phyloP scores from a whole-genome alignment of 2,797 vertebrate genomes.

The Intellagama lesueurii region DNA sequence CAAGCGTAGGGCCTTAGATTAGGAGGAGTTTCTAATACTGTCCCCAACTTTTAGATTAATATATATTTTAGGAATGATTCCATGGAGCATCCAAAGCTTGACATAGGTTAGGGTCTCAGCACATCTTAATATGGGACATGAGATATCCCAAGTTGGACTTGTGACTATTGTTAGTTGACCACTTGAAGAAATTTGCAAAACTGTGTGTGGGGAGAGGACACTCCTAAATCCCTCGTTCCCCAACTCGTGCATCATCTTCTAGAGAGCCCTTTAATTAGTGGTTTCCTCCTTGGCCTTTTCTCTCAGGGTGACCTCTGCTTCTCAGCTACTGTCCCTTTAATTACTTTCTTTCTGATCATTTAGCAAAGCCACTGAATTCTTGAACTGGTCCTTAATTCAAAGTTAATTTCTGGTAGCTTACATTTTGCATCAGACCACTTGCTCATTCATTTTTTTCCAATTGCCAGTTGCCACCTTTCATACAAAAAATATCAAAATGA shows the following conservation, averaged over 20 bases:
- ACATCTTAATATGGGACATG: too few relatives aligned
- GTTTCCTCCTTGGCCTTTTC: neutral
- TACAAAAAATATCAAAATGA: neutral
- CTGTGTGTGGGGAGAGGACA: too few relatives aligned
- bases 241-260: neutral
- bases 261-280: neutral
- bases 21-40: too few relatives aligned
- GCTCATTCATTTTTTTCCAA: neutral
- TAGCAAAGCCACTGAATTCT: neutral
- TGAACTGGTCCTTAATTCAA: neutral
- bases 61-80: neutral
- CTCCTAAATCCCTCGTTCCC: too few relatives aligned
- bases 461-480: neutral
- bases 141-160: neutral
- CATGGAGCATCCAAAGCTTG: too few relatives aligned
- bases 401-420: neutral
- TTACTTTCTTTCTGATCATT: conserved; percentile 2
- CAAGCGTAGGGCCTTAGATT: too few relatives aligned
- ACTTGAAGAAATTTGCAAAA: neutral
- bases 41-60: too few relatives aligned
- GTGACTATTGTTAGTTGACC: neutral
- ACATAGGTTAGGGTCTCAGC: too few relatives aligned
- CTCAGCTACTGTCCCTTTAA: neutral
- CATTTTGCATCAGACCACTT: neutral
- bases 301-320: neutral